These are phyloP conservation scores for Hydropotes inermis DNA, from an alignment of 2,113 vertebrate genomes.

Conservation along the genomic window DNA sequence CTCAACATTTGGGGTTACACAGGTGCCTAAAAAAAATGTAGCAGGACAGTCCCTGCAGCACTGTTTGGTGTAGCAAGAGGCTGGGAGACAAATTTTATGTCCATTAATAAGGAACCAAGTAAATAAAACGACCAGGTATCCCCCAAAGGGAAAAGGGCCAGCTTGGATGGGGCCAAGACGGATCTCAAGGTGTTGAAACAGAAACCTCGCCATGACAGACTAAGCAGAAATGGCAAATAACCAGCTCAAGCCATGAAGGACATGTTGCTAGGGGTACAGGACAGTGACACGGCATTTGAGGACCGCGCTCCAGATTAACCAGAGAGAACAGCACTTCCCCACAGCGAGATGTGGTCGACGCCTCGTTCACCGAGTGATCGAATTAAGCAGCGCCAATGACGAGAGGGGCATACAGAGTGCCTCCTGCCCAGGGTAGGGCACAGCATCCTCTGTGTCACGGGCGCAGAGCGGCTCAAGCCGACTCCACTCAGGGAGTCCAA, in stretches of 20 bases:
- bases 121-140: not conserved
- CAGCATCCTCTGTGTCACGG: rapidly evolving
- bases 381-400: not conserved
- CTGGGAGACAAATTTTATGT: not conserved
- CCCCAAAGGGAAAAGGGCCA: not conserved
- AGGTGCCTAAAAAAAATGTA: not conserved
- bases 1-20: not conserved
- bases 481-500: not conserved
- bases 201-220: not conserved
- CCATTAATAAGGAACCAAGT: not conserved
- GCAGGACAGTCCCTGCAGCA: not conserved
- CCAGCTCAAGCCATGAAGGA: not conserved
- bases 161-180: not conserved
- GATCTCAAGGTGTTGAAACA: not conserved
- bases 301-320: not conserved
- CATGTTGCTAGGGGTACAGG: not conserved
- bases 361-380: not conserved
- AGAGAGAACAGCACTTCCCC: not conserved
- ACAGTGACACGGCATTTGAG: not conserved
- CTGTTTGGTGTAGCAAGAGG: not conserved
- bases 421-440: not conserved
- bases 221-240: not conserved
- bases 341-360: not conserved
- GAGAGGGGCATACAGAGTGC: rapidly evolving
- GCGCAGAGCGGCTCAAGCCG: not conserved